Percentiles rank a stretch among this genome's conserved stretches.
These are phyloP conservation scores for Tarsius wallacei DNA, from an alignment of 2,797 vertebrate genomes.

Conservation along the genomic window DNA sequence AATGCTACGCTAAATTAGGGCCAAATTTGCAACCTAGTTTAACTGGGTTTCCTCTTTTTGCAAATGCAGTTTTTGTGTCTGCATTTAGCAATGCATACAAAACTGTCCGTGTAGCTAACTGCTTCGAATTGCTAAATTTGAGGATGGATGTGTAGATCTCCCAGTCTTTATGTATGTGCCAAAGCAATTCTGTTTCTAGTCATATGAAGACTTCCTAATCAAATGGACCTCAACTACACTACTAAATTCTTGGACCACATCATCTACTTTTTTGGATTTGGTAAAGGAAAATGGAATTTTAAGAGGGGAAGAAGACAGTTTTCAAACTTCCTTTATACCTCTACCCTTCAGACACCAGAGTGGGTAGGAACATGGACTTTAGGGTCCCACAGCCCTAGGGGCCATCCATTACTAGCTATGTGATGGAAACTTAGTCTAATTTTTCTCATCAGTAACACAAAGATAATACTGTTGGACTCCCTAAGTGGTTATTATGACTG, in stretches of 20 bases:
- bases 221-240: constrained; percentile 60
- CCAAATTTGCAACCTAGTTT: constrained; percentile 90
- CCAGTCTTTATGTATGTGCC: constrained; percentile 74
- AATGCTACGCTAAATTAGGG: constrained; percentile 88
- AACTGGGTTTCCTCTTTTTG: constrained; percentile 89
- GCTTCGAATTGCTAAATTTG: constrained; percentile 87
- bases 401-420: background rate
- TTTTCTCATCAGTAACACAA: constrained; percentile 4
- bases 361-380: background rate
- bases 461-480: constrained; percentile 9
- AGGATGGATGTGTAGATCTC: constrained; percentile 81
- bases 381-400: background rate
- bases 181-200: constrained; percentile 72
- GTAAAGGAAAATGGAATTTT: constrained; percentile 56
- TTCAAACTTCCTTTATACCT: constrained; percentile 10
- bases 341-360: background rate
- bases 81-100: constrained; percentile 89
- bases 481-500: background rate
- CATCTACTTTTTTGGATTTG: constrained; percentile 58
- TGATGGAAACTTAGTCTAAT: background rate
- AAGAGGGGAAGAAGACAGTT: constrained; percentile 17
- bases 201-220: constrained; percentile 74
- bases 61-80: constrained; percentile 88
- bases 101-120: constrained; percentile 86
- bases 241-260: constrained; percentile 62